These are phyloP conservation scores for Coelopa pilipes DNA, from an alignment of 2,888 invertebrate genomes.

Conservation along the genomic window DNA sequence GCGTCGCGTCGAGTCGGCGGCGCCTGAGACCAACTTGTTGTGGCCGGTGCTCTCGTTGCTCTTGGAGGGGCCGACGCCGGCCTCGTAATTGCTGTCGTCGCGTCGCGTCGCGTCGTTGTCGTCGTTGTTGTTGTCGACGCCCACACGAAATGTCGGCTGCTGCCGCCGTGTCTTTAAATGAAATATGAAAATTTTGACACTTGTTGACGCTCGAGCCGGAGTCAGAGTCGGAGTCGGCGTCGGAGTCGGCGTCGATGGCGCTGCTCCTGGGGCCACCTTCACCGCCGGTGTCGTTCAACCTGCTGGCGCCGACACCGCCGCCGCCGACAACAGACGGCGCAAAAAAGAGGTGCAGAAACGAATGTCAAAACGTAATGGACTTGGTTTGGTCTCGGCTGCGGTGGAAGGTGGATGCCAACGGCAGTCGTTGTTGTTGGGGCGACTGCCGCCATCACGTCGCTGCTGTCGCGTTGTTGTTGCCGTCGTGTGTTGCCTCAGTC, in stretches of 20 bases:
- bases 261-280: not conserved
- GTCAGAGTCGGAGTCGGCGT: not conserved
- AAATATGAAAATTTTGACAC: conserved; percentile 31
- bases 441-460: too few species aligned
- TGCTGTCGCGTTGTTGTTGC: too few species aligned
- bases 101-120: conserved; percentile 26
- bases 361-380: not conserved
- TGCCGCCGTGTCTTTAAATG: conserved; percentile 52
- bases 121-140: conserved; percentile 36
- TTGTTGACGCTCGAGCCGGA: conserved; percentile 16
- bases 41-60: not conserved
- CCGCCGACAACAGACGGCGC: too few species aligned
- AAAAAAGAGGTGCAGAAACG: too few species aligned
- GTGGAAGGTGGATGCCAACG: too few species aligned
- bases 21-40: too few species aligned
- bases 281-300: conserved; percentile 29
- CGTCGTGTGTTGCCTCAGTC: too few species aligned
- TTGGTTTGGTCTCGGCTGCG: too few species aligned
- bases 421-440: too few species aligned
- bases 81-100: not conserved
- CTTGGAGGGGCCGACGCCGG: too few species aligned
- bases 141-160: conserved; percentile 41
- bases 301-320: not conserved
- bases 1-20: too few species aligned
- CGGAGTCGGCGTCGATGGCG: not conserved